Evolutionary conservation across 2,113 vertebrate species (phyloP).

Genomic region (Buteo buteo): DNA sequence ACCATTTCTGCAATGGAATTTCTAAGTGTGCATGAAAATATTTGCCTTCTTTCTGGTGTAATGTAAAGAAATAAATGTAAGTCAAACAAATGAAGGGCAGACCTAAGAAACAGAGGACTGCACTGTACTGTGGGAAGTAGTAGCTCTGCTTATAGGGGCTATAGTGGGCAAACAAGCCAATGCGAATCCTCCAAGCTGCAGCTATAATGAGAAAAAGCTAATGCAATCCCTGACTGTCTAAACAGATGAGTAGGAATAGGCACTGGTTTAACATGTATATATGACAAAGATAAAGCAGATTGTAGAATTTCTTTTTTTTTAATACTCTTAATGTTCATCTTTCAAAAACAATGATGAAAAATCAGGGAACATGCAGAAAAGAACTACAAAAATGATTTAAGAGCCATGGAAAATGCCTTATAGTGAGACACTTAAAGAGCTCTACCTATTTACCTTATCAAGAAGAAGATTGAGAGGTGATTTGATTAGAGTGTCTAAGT

Average conservation of each 20-base stretch:
- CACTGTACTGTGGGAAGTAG: neutral
- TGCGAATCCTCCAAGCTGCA: neutral
- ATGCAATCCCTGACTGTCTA: neutral
- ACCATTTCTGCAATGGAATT: neutral
- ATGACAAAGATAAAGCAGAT: neutral
- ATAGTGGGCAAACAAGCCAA: neutral
- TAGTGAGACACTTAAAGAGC: neutral
- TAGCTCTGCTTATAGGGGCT: neutral
- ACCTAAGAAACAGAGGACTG: neutral
- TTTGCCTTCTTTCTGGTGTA: neutral
- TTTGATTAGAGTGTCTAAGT: constrained; percentile 54
- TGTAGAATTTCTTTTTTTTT: neutral
- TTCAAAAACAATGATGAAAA: constrained; percentile 4
- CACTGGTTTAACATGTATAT: neutral
- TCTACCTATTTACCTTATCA: constrained; percentile 47
- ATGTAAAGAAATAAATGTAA: neutral
- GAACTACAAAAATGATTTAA: neutral
- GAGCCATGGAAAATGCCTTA: constrained; percentile 9
- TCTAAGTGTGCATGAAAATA: neutral
- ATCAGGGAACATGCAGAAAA: neutral
- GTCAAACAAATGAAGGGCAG: neutral
- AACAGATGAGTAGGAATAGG: neutral
- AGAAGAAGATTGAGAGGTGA: constrained; percentile 43
- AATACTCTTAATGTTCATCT: neutral
- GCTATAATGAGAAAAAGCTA: neutral